Evolutionary conservation across 1,140 invertebrate species (phyloP), one percentile per base, ranked within the genome.

Genomic region (Conopomorpha cramerella): DNA sequence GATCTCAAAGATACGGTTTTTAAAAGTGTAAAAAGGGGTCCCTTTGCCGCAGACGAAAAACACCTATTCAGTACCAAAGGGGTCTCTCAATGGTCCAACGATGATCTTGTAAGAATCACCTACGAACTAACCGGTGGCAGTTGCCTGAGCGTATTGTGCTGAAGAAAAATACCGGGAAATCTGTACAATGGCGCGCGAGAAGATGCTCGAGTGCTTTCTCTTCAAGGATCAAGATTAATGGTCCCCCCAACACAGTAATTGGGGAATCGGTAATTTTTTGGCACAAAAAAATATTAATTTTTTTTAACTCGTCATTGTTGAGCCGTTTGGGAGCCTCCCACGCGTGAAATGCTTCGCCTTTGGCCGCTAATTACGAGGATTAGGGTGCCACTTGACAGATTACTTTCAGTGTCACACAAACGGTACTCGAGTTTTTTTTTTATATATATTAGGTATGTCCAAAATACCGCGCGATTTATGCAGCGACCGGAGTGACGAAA

Each of bases 201-300:
- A n/a, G n/a, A n/a, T 11, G 2, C 15, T 17, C 16, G 30, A 3
- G 30, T 6, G 15, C 16, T 10, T 23, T 57, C 49, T 61, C 61
- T 60, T 59, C 55, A 60, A 58, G 55, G 55, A 57, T 46, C 53
- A 65, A 67, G 68, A 72, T 72, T 72, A 72, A 72, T 72, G 60
- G 63, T 62, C 35, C 32, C 41, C 37, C 41, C 43, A 45, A 30
- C 41, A 56, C 52, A 55, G 54, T 51, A 57, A 53, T 56, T 55
- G 55, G 45, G 48, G 49, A 43, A n/a, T n/a, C n/a, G n/a, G n/a
- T n/a, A n/a, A n/a, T n/a, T n/a, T n/a, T n/a, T n/a, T n/a, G n/a
- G n/a, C n/a, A 57, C 53, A 38, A 46, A 49, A 65, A 34, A 66
- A 66, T 70, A 76, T 76, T 76, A 73, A 76, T 76, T 68, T 71